These are phyloP conservation scores for Agapornis canus DNA, from an alignment of 2,797 vertebrate genomes.

Conservation along the genomic window DNA sequence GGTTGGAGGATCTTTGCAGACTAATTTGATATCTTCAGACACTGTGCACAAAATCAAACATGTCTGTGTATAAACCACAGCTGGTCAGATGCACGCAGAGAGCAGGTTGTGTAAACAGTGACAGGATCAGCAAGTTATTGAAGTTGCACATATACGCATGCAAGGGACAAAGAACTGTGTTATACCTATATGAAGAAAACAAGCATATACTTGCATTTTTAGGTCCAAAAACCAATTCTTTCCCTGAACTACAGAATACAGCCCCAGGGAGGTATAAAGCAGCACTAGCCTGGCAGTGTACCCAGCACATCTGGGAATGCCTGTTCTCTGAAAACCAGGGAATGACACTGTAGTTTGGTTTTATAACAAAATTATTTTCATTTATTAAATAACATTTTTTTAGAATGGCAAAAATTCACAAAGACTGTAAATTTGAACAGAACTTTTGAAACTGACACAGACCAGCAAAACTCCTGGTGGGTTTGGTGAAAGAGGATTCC, in stretches of 20 bases:
- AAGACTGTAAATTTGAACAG: not conserved
- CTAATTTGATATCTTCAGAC: not conserved
- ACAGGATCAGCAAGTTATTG: not conserved
- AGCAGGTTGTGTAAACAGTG: not conserved
- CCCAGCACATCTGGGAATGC: fast-evolving
- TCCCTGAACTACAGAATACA: not conserved
- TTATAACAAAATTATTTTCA: not conserved
- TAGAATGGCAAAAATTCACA: not conserved
- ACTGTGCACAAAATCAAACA: not conserved
- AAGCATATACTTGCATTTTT: not conserved
- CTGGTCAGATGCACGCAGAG: not conserved
- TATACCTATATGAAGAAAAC: not conserved
- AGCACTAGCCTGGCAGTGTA: not conserved
- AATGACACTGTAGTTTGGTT: not conserved
- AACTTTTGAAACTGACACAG: not conserved
- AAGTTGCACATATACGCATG: fast-evolving
- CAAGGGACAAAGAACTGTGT: not conserved
- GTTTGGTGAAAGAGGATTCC: not conserved
- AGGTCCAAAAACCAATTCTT: not conserved
- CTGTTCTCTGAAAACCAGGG: not conserved
- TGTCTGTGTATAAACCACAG: not conserved
- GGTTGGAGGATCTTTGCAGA: not conserved
- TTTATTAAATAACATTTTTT: not conserved
- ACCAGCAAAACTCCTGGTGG: not conserved
- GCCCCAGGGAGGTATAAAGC: not conserved